phyloP scores from a whole-genome alignment of 2,888 invertebrate genomes.

The Cremastobaeus sp. region DNA sequence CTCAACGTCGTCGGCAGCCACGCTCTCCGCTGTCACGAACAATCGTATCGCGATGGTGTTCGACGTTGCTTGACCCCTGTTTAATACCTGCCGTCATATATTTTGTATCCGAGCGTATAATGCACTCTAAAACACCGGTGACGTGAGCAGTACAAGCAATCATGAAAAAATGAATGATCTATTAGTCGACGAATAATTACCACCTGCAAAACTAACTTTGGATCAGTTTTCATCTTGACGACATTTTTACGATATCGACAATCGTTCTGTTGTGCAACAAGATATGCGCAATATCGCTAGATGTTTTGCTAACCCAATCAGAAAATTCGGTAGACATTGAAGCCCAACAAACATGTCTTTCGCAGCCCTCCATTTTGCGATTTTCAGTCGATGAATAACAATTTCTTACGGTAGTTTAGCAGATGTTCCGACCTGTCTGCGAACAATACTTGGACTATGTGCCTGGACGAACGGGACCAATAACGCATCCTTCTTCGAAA shows the following conservation, averaged over 20 bases:
- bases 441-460: slow-evolving; percentile 47
- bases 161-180: slow-evolving; percentile 46
- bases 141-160: slow-evolving; percentile 44
- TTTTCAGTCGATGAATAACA: slow-evolving; percentile 42
- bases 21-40: slow-evolving; percentile 59
- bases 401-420: slow-evolving; percentile 56
- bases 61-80: slow-evolving; percentile 62
- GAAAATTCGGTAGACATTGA: neutral
- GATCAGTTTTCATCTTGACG: too few species aligned
- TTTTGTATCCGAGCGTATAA: slow-evolving; percentile 51
- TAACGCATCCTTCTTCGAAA: slow-evolving; percentile 46
- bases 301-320: too few species aligned
- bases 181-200: slow-evolving; percentile 42
- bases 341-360: slow-evolving; percentile 18
- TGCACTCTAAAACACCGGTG: slow-evolving; percentile 44
- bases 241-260: too few species aligned
- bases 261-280: too few species aligned
- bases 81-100: slow-evolving; percentile 55
- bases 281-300: too few species aligned
- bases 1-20: slow-evolving; percentile 58
- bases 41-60: slow-evolving; percentile 62
- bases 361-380: slow-evolving; percentile 39
- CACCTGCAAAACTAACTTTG: too few species aligned
- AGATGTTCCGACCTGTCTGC: slow-evolving; percentile 56
- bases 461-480: slow-evolving; percentile 48